Evolutionary conservation across 1,140 invertebrate genomes (phyloP).

Genomic region (Notospermus geniculatus): DNA sequence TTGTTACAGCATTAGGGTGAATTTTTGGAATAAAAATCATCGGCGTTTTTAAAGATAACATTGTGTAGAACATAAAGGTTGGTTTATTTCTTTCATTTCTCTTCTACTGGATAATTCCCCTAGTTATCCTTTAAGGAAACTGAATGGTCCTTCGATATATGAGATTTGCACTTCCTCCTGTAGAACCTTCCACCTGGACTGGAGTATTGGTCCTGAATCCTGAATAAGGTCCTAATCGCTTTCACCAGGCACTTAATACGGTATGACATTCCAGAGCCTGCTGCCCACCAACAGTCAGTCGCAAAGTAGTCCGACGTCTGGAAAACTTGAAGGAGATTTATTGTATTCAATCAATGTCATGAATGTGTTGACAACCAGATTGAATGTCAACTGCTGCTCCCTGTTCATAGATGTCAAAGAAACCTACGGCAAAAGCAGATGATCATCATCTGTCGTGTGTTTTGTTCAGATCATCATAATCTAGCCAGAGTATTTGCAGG

Average conservation of each 20-base stretch:
- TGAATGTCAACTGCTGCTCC: constrained; percentile 1
- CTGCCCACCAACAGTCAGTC: constrained; percentile 16
- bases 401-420: background rate
- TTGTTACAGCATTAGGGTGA: no score
- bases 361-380: background rate
- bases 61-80: no score
- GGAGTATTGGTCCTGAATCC: constrained; percentile 19
- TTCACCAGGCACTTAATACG: constrained; percentile 23
- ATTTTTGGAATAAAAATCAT: no score
- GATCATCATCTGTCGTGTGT: background rate
- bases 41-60: no score
- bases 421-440: background rate
- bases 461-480: background rate
- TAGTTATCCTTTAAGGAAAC: no score
- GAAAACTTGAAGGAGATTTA: background rate
- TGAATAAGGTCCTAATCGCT: constrained; percentile 15
- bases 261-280: constrained; percentile 17
- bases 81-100: no score
- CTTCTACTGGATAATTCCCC: no score
- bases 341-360: constrained; percentile 4
- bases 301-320: background rate
- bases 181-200: background rate
- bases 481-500: background rate
- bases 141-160: background rate
- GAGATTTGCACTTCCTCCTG: constrained; percentile 1